phyloP scores from a whole-genome alignment of 2,797 vertebrate species.

The Acanthiza pusilla region DNA sequence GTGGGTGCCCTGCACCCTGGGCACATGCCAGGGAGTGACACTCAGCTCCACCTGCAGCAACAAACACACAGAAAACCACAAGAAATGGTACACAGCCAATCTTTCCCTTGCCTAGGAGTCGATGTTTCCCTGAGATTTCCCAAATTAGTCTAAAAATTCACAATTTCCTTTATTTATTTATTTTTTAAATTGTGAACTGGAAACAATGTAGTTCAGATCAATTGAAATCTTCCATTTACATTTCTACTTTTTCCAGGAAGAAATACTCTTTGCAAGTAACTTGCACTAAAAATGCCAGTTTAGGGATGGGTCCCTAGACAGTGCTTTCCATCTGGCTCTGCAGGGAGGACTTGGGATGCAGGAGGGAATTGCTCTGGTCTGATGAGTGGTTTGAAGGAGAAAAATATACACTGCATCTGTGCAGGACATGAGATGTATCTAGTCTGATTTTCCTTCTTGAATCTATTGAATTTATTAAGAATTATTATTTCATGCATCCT shows the following conservation, averaged over 20 bases:
- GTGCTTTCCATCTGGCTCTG: not conserved
- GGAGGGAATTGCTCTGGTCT: not conserved
- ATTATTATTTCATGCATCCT: slow-evolving; percentile 50
- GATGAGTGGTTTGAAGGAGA: not conserved
- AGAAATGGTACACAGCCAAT: not conserved
- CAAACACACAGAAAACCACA: not conserved
- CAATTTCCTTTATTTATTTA: not conserved
- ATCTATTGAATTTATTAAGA: slow-evolving; percentile 3
- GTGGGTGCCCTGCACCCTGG: not conserved
- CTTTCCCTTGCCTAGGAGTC: not conserved
- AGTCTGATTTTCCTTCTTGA: not conserved
- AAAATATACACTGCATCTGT: not conserved
- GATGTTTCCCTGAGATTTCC: not conserved
- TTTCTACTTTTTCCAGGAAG: not conserved
- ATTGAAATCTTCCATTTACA: not conserved
- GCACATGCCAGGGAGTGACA: not conserved
- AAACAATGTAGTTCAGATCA: not conserved
- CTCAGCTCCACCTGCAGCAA: not conserved
- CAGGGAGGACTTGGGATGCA: not conserved
- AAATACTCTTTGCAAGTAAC: not conserved
- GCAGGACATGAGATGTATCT: not conserved
- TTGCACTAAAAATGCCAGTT: not conserved
- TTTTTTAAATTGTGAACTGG: not conserved
- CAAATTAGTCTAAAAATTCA: not conserved
- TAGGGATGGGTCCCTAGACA: not conserved